Conservation (phyloP, 2,888 invertebrate species). For the Leptinotarsa tumamoca region DNA sequence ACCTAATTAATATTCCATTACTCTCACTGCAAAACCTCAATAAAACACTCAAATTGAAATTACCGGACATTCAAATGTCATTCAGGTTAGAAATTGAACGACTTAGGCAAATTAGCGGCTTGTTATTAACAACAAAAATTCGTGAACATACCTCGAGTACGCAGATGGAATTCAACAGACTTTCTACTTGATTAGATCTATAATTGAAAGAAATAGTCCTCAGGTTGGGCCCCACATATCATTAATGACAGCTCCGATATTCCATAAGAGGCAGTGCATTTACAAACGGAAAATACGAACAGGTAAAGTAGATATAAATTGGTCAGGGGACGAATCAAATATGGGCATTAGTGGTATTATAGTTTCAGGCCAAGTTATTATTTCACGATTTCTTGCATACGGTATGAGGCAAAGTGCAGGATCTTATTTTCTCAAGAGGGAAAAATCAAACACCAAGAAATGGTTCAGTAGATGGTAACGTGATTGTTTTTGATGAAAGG, state of each 20-base stretch:
- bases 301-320: neutral
- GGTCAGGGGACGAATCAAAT: neutral
- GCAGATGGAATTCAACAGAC: constrained; percentile 4
- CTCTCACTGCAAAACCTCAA: neutral
- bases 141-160: neutral
- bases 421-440: neutral
- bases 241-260: neutral
- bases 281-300: neutral
- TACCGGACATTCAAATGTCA: constrained; percentile 3
- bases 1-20: neutral
- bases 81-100: constrained; percentile 14
- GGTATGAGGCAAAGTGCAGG: neutral
- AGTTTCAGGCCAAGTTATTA: neutral
- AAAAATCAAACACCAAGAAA: too few species aligned
- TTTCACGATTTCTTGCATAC: neutral
- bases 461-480: too few species aligned
- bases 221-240: constrained; percentile 12
- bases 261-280: constrained; percentile 15
- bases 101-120: constrained; percentile 8
- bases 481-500: too few species aligned
- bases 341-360: neutral
- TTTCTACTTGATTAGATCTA: constrained; percentile 8
- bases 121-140: constrained; percentile 9
- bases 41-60: constrained; percentile 4
- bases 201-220: constrained; percentile 9